A percentile compares a stretch with the other conserved stretches of the same genome.
Conservation (phyloP, 2,797 vertebrate species). For the Eutrigla gurnardus region DNA sequence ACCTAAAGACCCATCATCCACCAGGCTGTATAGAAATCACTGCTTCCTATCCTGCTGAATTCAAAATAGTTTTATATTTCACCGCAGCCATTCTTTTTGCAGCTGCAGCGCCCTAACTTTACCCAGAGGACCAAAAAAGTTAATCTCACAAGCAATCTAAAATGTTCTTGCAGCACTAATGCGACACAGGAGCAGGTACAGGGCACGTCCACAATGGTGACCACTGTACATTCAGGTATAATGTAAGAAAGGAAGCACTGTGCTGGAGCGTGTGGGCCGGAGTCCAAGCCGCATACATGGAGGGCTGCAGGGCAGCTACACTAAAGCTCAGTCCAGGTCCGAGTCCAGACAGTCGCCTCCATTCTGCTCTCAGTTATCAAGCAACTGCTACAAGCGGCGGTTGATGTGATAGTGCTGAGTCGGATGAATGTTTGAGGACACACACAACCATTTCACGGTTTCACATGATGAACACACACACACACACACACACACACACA, state of each 20-base stretch:
- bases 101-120: conserved; percentile 6
- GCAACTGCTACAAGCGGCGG: conserved; percentile 52
- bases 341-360: conserved; percentile 18
- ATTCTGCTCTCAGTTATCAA: conserved; percentile 51
- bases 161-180: conserved; percentile 23
- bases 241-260: conserved; percentile 54
- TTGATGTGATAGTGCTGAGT: conserved; percentile 54
- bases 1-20: background rate
- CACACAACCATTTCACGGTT: conserved; percentile 34
- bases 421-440: conserved; percentile 23
- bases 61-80: conserved; percentile 5
- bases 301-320: conserved; percentile 39
- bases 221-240: conserved; percentile 39
- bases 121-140: conserved; percentile 1
- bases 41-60: background rate
- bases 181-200: background rate
- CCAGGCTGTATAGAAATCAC: background rate
- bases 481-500: background rate
- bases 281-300: conserved; percentile 47
- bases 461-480: conserved; percentile 4
- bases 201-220: conserved; percentile 21
- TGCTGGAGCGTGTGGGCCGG: conserved; percentile 45
- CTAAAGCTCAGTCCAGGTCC: conserved; percentile 47
- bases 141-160: conserved; percentile 20
- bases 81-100: background rate